Evolutionary conservation across 2,888 invertebrate genomes (phyloP), one percentile per base, ranked within the genome.

Genomic region (Drosophila recens): DNA sequence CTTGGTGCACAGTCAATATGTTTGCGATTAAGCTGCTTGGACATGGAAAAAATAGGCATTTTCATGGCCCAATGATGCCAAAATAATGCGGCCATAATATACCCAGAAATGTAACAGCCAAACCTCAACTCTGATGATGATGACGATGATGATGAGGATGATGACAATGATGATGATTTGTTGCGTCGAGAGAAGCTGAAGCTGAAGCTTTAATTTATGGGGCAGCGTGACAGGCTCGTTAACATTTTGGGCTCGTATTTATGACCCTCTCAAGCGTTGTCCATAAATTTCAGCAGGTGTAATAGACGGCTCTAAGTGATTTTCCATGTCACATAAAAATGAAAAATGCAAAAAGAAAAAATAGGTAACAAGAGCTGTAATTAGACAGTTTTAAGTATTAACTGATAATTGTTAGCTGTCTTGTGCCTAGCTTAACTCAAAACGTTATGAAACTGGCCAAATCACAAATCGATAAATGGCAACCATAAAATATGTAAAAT

Each of bases 21-120:
- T 69, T 85, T 80, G 74, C 63, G 79, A 79, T 77, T 79, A 77
- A 72, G 75, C 51, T 69, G 67, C 69, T 51, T 66, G 73, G 74
- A 68, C 76, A 75, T 64, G 65, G 34, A 53, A 20, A 56, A 72
- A 74, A 66, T 65, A 62, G 66, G 51, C 77, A 43, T 82, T 85
- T 87, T 86, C 78, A 88, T 82, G 82, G 78, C 66, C 75, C 82
- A 88, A 80, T 82, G 75, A 78, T 75, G 78, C 78, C 68, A 64
- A 76, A 62, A 80, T 87, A 82, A 84, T 84, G 54, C 43, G 83
- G 76, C 65, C 57, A 56, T 64, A 27, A 61, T 68, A 53, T 49
- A 38, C 59, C 46, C 63, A 38, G 43, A 63, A 73, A 67, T 66
- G 34, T 56, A 30, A 20, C 46, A 27, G 45, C 8, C 42, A 48